Conservation (phyloP, 2,797 vertebrate genomes). For the Arctocebus calabarensis region DNA sequence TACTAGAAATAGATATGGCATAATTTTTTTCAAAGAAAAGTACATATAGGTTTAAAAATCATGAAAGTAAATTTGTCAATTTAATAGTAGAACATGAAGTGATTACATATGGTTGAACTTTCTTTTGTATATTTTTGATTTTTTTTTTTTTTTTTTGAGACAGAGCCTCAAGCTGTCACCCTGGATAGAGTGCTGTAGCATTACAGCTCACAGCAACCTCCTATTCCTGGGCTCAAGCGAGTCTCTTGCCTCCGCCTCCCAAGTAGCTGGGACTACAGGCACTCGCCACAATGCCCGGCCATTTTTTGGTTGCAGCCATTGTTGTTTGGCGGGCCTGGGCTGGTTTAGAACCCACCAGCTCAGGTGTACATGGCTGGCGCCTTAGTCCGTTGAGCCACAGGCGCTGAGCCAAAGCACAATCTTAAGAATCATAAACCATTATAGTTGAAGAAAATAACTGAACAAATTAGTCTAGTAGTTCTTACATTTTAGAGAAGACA, state of each 20-base stretch:
- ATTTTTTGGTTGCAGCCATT: too few species aligned
- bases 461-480: not conserved
- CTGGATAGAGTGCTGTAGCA: too few species aligned
- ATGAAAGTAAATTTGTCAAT: not conserved
- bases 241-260: too few species aligned
- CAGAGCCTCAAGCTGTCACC: too few species aligned
- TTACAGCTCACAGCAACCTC: too few species aligned
- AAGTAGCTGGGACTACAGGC: too few species aligned
- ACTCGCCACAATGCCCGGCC: too few species aligned
- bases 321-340: too few species aligned
- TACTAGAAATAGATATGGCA: not conserved
- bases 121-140: not conserved
- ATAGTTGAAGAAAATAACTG: slow-evolving; percentile 21
- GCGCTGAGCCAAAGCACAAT: not conserved
- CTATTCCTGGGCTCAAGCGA: too few species aligned
- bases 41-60: not conserved
- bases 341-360: too few species aligned
- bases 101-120: not conserved
- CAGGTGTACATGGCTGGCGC: too few species aligned
- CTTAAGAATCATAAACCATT: slow-evolving; percentile 38
- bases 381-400: too few species aligned
- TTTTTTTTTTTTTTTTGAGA: not conserved
- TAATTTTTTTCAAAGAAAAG: not conserved
- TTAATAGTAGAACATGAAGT: not conserved
- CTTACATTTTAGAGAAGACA: slow-evolving; percentile 17